Evolutionary conservation across 2,797 vertebrate genomes (phyloP).

Genomic region (Luscinia megarhynchos): DNA sequence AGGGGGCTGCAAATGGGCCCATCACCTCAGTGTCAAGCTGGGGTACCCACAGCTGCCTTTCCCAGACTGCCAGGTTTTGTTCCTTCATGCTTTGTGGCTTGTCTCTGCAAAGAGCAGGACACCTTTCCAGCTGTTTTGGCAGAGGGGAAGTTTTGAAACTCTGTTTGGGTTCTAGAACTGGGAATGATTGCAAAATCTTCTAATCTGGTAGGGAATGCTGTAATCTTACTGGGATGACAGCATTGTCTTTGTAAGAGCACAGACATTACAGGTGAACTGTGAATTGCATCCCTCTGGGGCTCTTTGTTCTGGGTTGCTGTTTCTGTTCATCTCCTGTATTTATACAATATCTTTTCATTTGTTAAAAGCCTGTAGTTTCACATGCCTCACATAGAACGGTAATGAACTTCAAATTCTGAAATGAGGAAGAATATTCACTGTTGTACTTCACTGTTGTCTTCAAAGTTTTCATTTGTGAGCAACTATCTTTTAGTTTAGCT

Average conservation of each 20-base stretch:
- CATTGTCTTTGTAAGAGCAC: background rate
- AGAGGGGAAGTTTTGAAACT: background rate
- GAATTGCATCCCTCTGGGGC: background rate
- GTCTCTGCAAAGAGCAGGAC: background rate
- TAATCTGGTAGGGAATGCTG: background rate
- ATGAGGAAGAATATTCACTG: background rate
- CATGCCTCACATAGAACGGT: background rate
- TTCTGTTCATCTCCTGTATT: background rate
- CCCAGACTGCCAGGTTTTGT: background rate
- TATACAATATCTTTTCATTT: background rate
- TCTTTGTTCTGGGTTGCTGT: background rate
- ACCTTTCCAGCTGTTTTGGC: background rate
- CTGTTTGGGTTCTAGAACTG: background rate
- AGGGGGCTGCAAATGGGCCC: background rate
- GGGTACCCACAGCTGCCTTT: background rate
- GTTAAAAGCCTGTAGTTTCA: background rate
- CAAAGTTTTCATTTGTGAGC: background rate
- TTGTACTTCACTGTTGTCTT: background rate
- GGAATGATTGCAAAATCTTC: background rate
- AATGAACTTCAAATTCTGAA: background rate
- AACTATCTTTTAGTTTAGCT: background rate
- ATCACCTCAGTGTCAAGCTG: background rate
- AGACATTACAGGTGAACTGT: background rate
- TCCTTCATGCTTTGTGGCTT: accelerated
- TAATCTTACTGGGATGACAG: background rate